These are phyloP conservation scores for Percina caprodes DNA, from an alignment of 2,113 vertebrate genomes.

Conservation along the genomic window DNA sequence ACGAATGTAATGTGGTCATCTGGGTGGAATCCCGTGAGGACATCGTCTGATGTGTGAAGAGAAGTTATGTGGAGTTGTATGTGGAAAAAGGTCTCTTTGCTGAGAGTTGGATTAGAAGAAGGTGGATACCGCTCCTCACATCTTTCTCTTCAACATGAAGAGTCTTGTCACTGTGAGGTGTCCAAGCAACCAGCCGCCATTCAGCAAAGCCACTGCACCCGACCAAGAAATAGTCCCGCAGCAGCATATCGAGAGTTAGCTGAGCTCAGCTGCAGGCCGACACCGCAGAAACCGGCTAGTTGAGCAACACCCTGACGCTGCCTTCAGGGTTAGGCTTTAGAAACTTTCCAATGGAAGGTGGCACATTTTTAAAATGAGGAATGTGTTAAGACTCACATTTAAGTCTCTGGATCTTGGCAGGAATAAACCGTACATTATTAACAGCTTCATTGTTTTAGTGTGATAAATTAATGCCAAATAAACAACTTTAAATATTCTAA, in stretches of 20 bases:
- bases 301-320: background rate
- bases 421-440: too few relatives aligned
- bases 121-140: background rate
- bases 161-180: background rate
- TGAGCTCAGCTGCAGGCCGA: background rate
- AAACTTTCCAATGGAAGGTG: background rate
- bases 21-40: constrained; percentile 8
- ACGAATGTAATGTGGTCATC: constrained; percentile 14
- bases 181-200: background rate
- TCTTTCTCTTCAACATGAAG: background rate
- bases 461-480: too few relatives aligned
- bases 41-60: background rate
- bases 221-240: background rate
- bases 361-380: background rate
- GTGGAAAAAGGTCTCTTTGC: background rate
- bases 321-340: background rate
- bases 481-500: too few relatives aligned
- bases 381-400: background rate
- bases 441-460: too few relatives aligned
- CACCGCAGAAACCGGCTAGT: background rate
- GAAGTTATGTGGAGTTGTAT: background rate
- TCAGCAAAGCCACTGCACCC: background rate
- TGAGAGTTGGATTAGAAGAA: background rate
- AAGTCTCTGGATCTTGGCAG: too few relatives aligned
- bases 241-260: background rate